These are phyloP conservation scores for Pyrrhopygopsis socrates DNA, from an alignment of 2,888 invertebrate species.

Conservation along the genomic window DNA sequence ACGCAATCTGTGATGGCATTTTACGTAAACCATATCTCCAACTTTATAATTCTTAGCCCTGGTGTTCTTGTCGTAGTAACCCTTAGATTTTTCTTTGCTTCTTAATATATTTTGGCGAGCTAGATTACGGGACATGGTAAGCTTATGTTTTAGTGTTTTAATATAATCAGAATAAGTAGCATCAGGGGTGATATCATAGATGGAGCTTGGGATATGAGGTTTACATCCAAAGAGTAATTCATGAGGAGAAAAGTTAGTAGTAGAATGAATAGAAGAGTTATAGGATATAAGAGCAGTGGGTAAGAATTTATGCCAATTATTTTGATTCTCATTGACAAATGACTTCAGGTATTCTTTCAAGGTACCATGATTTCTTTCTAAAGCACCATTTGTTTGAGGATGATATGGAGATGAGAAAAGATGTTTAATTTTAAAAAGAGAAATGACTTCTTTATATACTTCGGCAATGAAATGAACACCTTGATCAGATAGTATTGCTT, in stretches of 20 bases:
- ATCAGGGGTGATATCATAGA: background rate
- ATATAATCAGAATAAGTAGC: no score
- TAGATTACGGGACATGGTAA: constrained; percentile 76
- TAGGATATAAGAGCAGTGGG: constrained; percentile 87
- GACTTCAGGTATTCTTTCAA: constrained; percentile 86
- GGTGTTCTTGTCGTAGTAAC: constrained; percentile 69
- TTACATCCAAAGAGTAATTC: constrained; percentile 89
- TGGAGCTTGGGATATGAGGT: constrained; percentile 55
- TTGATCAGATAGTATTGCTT: constrained; percentile 74
- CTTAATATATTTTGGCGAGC: constrained; percentile 82
- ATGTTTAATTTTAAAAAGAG: constrained; percentile 59
- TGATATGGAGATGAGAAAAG: constrained; percentile 66
- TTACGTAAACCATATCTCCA: constrained; percentile 79
- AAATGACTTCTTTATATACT: constrained; percentile 43
- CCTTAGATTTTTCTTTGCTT: constrained; percentile 85
- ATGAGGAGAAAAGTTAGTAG: constrained; percentile 87
- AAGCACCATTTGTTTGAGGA: constrained; percentile 74
- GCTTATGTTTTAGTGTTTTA: constrained; percentile 80
- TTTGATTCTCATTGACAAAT: constrained; percentile 84
- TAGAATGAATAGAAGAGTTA: constrained; percentile 86
- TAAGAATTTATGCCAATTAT: constrained; percentile 87
- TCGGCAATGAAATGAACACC: constrained; percentile 50
- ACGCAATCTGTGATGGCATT: constrained; percentile 71
- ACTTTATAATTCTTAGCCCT: constrained; percentile 63
- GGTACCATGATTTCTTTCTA: constrained; percentile 83